Base-by-base conservation (phyloP, 2,888 invertebrate genomes). In the Plagodis pulveraria region DNA sequence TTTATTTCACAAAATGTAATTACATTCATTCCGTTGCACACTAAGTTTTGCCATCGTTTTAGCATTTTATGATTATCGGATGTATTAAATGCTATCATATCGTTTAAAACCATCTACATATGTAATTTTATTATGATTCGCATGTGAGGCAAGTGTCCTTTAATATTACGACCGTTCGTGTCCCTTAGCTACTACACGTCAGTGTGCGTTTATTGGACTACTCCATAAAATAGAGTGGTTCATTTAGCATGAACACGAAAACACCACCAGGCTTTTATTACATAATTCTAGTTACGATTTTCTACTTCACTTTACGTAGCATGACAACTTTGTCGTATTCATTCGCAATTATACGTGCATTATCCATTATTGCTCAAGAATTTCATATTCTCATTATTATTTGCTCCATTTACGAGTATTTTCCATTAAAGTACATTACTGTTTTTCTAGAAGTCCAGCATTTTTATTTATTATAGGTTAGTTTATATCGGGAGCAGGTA, bases 201-300 rank as follows among this genome's bases (percentile, higher is more conserved):
- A 74, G 66, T 75, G 10, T 49, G 62, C 71, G 70, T 85, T 90
- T 88, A 91, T 87, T 83, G 85, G 70, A 78, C 87, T 74, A 79
- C 80, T 78, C 82, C 66, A 88, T 91, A 89, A 90, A 87, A 82
- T 79, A 81, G 83, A 84, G 84, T 84, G 84, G 83, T 83, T 85
- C 85, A 84, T 89, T 89, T 85, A 84, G 80, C 79, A 80, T 84
- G 75, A 70, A 74, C 71, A 76, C 74, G 71, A 70, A 70, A 77
- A 74, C 53, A 51, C 35, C 70, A 74, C 73, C 76, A 77, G 71
- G 72, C 74, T 83, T 86, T 87, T 86, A 86, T 87, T 89, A 81
- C 84, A 83, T 87, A 87, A 90, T 84, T 81, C 80, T 81, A 69
- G 66, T 69, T 69, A 73, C 74, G 73, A 72, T 78, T 80, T 82